Percentiles rank a stretch among this genome's conserved stretches.
Evolutionary conservation across 37 sponge, comb jelly and placozoan genomes (phyloP).

Genomic region (Chondrilla cf. caribensis): DNA sequence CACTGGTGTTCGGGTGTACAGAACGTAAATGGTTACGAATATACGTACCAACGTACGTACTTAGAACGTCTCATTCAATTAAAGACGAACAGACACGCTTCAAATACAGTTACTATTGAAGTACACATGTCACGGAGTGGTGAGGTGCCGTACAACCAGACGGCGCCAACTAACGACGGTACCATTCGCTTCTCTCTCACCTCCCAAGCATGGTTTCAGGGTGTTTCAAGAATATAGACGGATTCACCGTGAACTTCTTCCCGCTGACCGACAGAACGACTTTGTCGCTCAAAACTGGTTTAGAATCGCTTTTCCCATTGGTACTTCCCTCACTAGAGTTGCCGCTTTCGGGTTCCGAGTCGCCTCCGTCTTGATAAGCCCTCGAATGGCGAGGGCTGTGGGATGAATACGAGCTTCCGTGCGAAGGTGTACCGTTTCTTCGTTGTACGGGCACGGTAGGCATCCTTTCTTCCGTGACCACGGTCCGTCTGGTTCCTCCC

Average conservation of each 20-base stretch:
- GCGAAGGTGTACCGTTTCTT: not conserved
- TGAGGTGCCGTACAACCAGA: no score
- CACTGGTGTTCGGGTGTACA: no score
- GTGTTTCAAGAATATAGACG: constrained; percentile 45
- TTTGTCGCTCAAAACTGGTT: constrained; percentile 32
- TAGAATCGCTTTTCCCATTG: not conserved
- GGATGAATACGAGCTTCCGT: no score
- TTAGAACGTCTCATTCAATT: no score
- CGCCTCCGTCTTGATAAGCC: constrained; percentile 8
- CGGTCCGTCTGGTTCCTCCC: not conserved
- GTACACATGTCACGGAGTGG: no score
- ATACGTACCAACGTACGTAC: no score
- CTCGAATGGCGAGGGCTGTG: constrained; percentile 13
- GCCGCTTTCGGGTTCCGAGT: constrained; percentile 17
- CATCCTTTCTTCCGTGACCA: not conserved
- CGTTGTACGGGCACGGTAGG: not conserved
- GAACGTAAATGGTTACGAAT: no score
- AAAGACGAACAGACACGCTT: no score
- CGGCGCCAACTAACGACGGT: no score
- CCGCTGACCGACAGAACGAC: constrained; percentile 56
- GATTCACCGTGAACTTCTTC: constrained; percentile 53
- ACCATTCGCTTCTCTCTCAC: constrained; percentile 46
- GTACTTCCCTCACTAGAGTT: not conserved
- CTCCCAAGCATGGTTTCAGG: constrained; percentile 93
- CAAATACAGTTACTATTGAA: no score